These are phyloP conservation scores for Drosophila neocordata DNA, from an alignment of 1,140 invertebrate species.

Conservation along the genomic window DNA sequence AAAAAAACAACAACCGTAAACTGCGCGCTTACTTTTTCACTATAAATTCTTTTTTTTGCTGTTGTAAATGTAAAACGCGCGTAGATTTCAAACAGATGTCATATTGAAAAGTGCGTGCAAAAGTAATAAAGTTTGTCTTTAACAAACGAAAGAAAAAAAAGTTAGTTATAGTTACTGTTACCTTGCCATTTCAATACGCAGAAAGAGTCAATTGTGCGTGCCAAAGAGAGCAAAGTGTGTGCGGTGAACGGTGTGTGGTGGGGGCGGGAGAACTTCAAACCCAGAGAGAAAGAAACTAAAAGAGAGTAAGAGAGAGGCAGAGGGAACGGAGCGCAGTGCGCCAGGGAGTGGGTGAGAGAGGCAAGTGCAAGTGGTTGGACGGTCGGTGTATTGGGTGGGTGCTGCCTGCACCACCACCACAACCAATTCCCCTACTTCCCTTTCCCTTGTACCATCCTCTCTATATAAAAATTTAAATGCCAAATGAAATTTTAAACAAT, in stretches of 20 bases:
- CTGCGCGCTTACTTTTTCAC: conserved; percentile 3
- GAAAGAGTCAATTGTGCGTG: conserved; percentile 53
- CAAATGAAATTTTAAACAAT: conserved; percentile 49
- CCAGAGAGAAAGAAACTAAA: conserved; percentile 13
- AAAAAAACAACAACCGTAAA: conserved; percentile 15
- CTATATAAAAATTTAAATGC: conserved; percentile 31
- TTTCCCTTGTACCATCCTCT: neutral
- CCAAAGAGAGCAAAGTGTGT: conserved; percentile 28
- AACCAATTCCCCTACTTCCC: conserved; percentile 11
- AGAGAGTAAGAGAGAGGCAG: conserved; percentile 30
- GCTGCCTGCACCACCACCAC: conserved; percentile 33
- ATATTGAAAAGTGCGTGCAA: conserved; percentile 58
- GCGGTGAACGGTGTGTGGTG: neutral
- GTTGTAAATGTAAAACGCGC: conserved; percentile 62
- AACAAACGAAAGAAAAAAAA: conserved; percentile 26
- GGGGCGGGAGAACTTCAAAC: conserved; percentile 22
- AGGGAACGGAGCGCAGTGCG: conserved; percentile 9
- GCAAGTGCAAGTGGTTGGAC: conserved; percentile 71
- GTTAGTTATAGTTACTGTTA: conserved; percentile 44
- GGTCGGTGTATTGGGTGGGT: conserved; percentile 58
- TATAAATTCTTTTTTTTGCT: conserved; percentile 26
- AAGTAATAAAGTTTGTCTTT: conserved; percentile 33
- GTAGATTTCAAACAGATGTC: conserved; percentile 39
- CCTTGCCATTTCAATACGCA: conserved; percentile 26
- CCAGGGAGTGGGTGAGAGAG: conserved; percentile 30